phyloP scores from a whole-genome alignment of 2,113 vertebrate species.

The Emydura subglobosa region DNA sequence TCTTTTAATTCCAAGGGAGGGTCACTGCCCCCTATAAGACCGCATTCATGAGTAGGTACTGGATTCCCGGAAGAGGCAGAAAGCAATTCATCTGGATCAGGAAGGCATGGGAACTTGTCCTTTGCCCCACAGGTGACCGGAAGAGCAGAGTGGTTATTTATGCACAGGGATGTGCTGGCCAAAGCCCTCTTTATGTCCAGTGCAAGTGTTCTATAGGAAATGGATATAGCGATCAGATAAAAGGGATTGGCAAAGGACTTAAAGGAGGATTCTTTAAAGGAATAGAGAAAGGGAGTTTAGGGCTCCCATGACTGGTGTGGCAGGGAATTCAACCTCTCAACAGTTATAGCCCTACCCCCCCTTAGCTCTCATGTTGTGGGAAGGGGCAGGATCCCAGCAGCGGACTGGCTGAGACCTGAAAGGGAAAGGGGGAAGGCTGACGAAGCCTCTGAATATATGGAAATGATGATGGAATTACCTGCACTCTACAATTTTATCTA shows the following conservation, averaged over 20 bases:
- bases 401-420: not conserved
- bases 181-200: not conserved
- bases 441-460: not conserved
- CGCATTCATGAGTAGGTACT: not conserved
- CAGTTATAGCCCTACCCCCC: not conserved
- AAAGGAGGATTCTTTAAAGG: not conserved
- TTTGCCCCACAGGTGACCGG: not conserved
- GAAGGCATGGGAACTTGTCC: not conserved
- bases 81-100: not conserved
- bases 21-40: no score
- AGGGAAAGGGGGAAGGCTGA: not conserved
- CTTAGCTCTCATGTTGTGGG: not conserved
- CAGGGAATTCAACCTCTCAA: not conserved
- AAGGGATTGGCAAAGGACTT: not conserved
- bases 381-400: not conserved
- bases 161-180: not conserved
- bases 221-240: not conserved
- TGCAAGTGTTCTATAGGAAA: not conserved
- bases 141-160: not conserved
- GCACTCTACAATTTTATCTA: not conserved
- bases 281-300: not conserved
- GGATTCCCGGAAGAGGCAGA: not conserved
- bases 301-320: not conserved
- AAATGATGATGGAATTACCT: not conserved
- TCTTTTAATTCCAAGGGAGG: not conserved